A percentile compares a stretch with the other conserved stretches of the same genome.
Conservation (phyloP, 2,888 invertebrate species). For the Brenthis daphne region DNA sequence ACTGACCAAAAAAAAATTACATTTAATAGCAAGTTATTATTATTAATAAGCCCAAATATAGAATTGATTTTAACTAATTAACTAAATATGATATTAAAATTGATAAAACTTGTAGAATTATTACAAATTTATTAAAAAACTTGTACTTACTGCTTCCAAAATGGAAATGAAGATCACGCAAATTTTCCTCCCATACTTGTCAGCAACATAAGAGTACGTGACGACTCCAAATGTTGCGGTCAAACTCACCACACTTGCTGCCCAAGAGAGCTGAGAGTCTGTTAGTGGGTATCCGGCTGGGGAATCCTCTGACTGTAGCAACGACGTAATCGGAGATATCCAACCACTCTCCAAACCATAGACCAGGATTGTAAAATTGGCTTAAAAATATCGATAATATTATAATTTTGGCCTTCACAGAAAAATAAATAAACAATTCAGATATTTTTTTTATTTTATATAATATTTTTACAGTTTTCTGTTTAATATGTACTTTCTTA, state of each 20-base stretch:
- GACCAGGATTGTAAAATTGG: constrained; percentile 51
- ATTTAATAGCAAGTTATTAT: no score
- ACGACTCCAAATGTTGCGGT: constrained; percentile 61
- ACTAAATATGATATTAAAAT: no score
- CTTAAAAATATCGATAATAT: constrained; percentile 2
- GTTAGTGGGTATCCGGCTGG: constrained; percentile 55
- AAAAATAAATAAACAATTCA: no score
- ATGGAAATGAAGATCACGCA: constrained; percentile 63
- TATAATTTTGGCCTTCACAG: no score
- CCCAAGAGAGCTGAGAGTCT: constrained; percentile 57
- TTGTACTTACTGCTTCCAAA: constrained; percentile 55
- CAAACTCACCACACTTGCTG: constrained; percentile 63
- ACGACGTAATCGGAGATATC: constrained; percentile 63
- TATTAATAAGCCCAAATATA: no score
- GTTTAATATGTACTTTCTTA: no score
- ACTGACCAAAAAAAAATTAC: no score
- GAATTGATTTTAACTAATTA: no score
- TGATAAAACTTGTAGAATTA: background rate
- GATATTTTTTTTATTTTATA: no score
- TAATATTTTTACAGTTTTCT: no score
- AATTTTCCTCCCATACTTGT: constrained; percentile 66
- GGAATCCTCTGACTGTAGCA: constrained; percentile 53
- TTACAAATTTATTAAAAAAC: background rate
- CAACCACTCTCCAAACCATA: constrained; percentile 65
- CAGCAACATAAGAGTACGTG: constrained; percentile 61